Base-by-base conservation (phyloP, 92 coral and sea anemone species). In the Isaurus tuberculatus region DNA sequence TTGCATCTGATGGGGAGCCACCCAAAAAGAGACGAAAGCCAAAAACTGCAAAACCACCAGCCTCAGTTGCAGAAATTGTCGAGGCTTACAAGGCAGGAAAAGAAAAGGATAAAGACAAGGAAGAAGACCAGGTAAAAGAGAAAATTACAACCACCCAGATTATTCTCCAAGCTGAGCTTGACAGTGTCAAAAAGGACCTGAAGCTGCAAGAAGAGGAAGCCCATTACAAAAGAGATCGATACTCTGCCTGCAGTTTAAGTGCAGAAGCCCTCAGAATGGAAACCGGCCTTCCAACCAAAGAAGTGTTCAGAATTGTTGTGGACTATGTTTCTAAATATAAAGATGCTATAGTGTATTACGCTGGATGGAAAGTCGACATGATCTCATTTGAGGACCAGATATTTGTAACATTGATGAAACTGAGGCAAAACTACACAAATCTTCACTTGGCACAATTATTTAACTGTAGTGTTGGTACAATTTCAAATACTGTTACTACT, bases 381-480 rank as follows among this genome's bases (percentile, higher is more conserved):
- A 78, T 86, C 23, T 15, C 71, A 19, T 85, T 85, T 77, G 89
- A 85, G 49, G 85, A 85, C 63, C 89, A 86, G 30, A 80, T 67
- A 42, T 72, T 81, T 36, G 26, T 78, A 11, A 78, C 72, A 31
- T 37, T 78, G 20, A 78, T 53, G 70, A 75, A 78, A 78, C 42
- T 78, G 66, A 78, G 69, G 64, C 83, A 78, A 57, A 57, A 57
- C 64, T 57, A 57, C 64, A n/a, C n/a, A n/a, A n/a, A n/a, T n/a
- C n/a, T n/a, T n/a, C n/a, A n/a, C n/a, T n/a, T n/a, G n/a, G n/a
- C 26, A 17, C 64, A 57, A 57, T 57, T 57, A 57, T 57, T 17
- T 57, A 57, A 57, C 26, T 57, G 64, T 57, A 57, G 64, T 57
- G 64, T 17, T 57, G 64, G 64, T 17, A 57, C 26, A 57, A 57